Base-by-base conservation (phyloP, 2,888 invertebrate species). In the Tipula helvola region DNA sequence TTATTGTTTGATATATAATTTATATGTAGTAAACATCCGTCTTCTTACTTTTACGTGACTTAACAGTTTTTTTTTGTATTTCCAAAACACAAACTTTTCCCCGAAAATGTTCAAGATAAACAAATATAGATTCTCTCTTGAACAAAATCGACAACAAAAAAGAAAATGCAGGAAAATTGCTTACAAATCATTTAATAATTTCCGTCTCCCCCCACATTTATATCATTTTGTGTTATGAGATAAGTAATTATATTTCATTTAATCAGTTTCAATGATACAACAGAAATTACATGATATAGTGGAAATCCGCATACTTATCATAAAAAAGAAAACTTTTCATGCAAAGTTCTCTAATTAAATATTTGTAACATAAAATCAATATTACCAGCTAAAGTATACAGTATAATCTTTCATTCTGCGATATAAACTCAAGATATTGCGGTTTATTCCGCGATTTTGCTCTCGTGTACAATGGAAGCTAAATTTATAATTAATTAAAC, bases 171-270 rank as follows among this genome's bases (percentile, higher is more conserved):
- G 71, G 71, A 71, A 71, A 71, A 71, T 71, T 71, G 71, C 71
- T 71, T 71, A 71, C 71, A 71, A 71, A 71, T 71, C 71, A 71
- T 71, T 71, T 71, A 71, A 71, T 71, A 71, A 71, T 71, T 71
- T 71, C 71, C 28, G 71, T 71, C 71, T 71, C 71, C 71, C n/a
- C 71, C 71, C 71, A 28, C 71, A 71, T 71, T 71, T 71, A 71
- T 71, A 71, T 71, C 71, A 71, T 71, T 71, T 52, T 52, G 52
- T 71, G 28, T 71, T 71, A 71, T 71, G 71, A 71, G 71, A 71
- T 71, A 71, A 71, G 71, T 28, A 71, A 71, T 71, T 71, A 71
- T 71, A 71, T 71, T 71, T 71, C 71, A 71, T 71, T 71, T 71
- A 71, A 71, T 71, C 71, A 71, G 71, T 71, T 71, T 71, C 71